Evolutionary conservation across 1,140 invertebrate genomes (phyloP).

Genomic region (honey bee (Apis mellifera)): DNA sequence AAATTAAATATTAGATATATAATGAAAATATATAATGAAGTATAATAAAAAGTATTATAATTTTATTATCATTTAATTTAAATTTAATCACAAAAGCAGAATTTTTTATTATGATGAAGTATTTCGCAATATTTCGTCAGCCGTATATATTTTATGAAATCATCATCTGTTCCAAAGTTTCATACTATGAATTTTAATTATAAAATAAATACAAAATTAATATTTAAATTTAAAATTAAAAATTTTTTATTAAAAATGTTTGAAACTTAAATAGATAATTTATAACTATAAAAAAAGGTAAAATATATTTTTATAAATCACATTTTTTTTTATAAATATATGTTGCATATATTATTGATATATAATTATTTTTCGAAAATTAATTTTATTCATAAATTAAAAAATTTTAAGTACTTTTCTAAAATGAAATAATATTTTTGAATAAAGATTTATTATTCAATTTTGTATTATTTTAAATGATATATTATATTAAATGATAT

Average conservation of each 20-base stretch:
- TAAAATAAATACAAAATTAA: not conserved
- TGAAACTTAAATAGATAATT: not conserved
- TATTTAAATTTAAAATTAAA: not conserved
- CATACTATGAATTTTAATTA: not conserved
- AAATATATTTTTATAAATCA: not conserved
- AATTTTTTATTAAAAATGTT: not conserved
- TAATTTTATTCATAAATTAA: not conserved
- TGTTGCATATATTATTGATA: not conserved
- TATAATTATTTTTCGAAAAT: not conserved
- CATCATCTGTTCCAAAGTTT: constrained; percentile 24
- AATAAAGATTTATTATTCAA: not conserved
- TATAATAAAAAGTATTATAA: too few species aligned
- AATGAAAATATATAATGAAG: not conserved
- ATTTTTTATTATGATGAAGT: constrained; percentile 39
- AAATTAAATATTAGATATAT: not conserved
- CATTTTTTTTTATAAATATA: not conserved
- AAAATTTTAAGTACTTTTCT: not conserved
- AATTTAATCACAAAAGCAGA: not conserved
- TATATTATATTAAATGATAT: not conserved
- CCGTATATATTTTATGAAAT: constrained; percentile 11
- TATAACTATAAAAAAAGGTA: not conserved
- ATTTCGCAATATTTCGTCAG: constrained; percentile 53
- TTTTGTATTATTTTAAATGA: not conserved
- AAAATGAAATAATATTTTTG: not conserved
- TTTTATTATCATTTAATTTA: constrained; percentile 6